Evolutionary conservation across 2,113 vertebrate species (phyloP), one percentile per base, ranked within the genome.

Genomic region (Pao palembangensis): DNA sequence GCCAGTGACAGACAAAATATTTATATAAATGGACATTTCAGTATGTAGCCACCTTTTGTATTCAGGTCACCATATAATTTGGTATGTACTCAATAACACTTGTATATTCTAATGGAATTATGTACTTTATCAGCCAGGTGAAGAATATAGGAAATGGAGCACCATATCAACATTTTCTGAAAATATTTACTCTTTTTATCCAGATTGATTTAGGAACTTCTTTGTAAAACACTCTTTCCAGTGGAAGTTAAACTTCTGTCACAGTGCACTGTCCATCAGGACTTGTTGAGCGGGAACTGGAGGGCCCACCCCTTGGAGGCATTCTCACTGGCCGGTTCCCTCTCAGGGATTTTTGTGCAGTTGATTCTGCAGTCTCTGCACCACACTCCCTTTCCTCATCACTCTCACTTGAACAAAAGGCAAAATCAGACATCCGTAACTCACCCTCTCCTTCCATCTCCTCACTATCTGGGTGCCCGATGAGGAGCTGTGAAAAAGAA

Each of bases 261-360:
- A 97, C 89, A 31, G 94, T 95, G 85, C 94, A 98, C 89, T 98
- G 95, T 87, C 95, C 96, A 67, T 98, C 96, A 10, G 96, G 95
- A 84, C 93, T 92, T 57, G 93, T 92, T 42, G 95, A 94, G 61
- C 94, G 93, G 46, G 91, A 87, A 1, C 66, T 82, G 47, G 84
- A 72, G 13, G 86, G 79, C 61, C 88, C 90, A 0, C 85, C 91
- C 34, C 91, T 87, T 44, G 91, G 88, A 73, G 87, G 83, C 58
- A 90, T 48, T 90, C 94, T 52, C 67, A 88, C 82, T 28, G 88
- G 68, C 84, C 91, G 93, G 75, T 69, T 92, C 66, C 88, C 84
- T 73, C 82, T 78, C 20, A 73, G 61, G 0, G 64, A 85, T 89
- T 93, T 94, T 64, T 17, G 0, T 58, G 87, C 63, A 0, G 18